Evolutionary conservation across 2,113 vertebrate genomes (phyloP), one percentile per base, ranked within the genome.

Genomic region (Zingel zingel): DNA sequence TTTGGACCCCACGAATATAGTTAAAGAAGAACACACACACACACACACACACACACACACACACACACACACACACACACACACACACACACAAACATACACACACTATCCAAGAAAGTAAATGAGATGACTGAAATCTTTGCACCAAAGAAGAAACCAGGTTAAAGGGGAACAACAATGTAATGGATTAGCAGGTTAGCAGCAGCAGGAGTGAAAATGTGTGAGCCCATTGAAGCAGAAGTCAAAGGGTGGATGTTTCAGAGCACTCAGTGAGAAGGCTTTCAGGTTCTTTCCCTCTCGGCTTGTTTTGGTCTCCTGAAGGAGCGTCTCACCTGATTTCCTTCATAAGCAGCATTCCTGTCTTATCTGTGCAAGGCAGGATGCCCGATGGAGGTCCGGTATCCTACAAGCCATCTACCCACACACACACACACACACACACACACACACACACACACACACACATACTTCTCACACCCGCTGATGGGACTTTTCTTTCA

Each of bases 341-440:
- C 69, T 79, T 65, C 74, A 58, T 50, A 76, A 69, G 73, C 81
- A 74, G 69, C 90, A 90, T 94, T 92, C 91, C 83, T 92, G 67
- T 82, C 85, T 93, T 93, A 93, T 95, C 92, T 88, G 68, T 84
- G 86, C 54, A 43, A 73, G 67, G 39, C 82, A 83, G 65, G 53
- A 71, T 30, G 61, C 61, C 70, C 45, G 88, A 88, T 89, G 75
- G 81, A 88, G 77, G 33, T 33, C 74, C 67, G 3, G 10, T 78
- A 88, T 88, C 83, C 79, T 65, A 53, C 54, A 54, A 43, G 23
- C 43, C 56, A 74, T 80, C 76, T 76, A 36, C 47, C 1, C 19
- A 53, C 51, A 66, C n/a, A 25, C 6, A 65, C 51, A 53, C 23
- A 6, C 25, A 27, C 23, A 3, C 15, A 21, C 45, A 14, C 47